These are phyloP conservation scores for Scyliorhinus canicula DNA, from an alignment of 2,797 vertebrate species.

Conservation along the genomic window DNA sequence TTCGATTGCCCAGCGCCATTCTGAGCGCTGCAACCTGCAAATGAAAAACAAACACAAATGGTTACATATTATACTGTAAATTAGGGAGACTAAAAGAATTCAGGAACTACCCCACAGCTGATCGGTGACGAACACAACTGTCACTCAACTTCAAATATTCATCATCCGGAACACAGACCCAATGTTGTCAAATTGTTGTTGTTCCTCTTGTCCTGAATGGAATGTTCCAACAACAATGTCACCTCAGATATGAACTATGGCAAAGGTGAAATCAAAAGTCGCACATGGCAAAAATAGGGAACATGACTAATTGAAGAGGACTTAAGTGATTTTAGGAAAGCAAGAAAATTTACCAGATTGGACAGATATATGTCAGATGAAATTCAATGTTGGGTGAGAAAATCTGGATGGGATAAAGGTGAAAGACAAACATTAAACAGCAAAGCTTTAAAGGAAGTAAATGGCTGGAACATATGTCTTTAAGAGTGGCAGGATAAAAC, in stretches of 20 bases:
- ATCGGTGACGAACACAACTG: neutral
- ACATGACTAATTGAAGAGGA: neutral
- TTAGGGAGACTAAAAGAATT: neutral
- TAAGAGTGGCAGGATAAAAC: neutral
- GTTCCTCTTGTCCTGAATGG: neutral
- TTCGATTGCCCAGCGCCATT: constrained; percentile 88
- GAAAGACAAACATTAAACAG: neutral
- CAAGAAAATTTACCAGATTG: neutral
- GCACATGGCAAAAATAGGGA: neutral
- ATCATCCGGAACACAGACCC: neutral
- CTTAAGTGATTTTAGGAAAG: neutral
- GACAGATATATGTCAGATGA: neutral
- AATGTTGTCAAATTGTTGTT: neutral
- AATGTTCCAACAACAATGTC: neutral
- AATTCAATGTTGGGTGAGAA: neutral
- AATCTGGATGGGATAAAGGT: neutral
- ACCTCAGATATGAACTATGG: neutral
- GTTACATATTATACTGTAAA: neutral
- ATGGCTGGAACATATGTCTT: neutral
- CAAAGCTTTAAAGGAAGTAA: neutral
- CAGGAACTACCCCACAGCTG: neutral
- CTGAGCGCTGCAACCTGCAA: constrained; percentile 84
- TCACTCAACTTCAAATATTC: neutral
- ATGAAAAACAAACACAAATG: constrained; percentile 32
- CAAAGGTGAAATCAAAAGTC: neutral